Percentiles rank a stretch among this genome's conserved stretches.
phyloP scores from a whole-genome alignment of 2,888 invertebrate species.

The Hybos culiciformis region DNA sequence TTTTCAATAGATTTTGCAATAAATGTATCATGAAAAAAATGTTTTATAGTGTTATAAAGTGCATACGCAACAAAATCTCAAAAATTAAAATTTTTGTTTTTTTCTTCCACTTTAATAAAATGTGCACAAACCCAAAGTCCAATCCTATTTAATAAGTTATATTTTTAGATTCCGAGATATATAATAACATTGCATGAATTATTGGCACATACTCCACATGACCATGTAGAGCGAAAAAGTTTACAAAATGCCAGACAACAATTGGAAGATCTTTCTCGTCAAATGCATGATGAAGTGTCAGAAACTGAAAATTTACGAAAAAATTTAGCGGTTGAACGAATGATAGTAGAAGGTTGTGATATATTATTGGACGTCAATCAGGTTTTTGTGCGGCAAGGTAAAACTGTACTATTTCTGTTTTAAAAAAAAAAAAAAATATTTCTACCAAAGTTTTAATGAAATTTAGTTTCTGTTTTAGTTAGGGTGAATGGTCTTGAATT shows the following conservation, averaged over 20 bases:
- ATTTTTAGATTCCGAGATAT: conserved; percentile 83
- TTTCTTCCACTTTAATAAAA: too few species aligned
- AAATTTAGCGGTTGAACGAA: conserved; percentile 80
- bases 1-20: not conserved
- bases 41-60: too few species aligned
- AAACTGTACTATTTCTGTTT: conserved; percentile 7
- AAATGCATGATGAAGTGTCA: conserved; percentile 48
- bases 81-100: too few species aligned
- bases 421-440: not conserved
- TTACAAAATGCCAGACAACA: conserved; percentile 77
- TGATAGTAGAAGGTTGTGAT: conserved; percentile 90
- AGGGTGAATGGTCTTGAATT: too few species aligned
- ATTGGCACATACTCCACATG: conserved; percentile 82
- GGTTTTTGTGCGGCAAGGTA: conserved; percentile 83
- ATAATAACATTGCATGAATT: conserved; percentile 83
- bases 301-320: conserved; percentile 86
- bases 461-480: too few species aligned
- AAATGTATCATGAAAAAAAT: too few species aligned
- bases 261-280: conserved; percentile 61
- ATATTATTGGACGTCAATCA: conserved; percentile 85
- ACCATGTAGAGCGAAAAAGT: conserved; percentile 83
- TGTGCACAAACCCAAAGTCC: not conserved
- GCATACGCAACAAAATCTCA: too few species aligned
- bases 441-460: too few species aligned
- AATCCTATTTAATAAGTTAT: too few species aligned